Conservation (phyloP, 1,140 invertebrate genomes). For the Drosophila subpulchrella region DNA sequence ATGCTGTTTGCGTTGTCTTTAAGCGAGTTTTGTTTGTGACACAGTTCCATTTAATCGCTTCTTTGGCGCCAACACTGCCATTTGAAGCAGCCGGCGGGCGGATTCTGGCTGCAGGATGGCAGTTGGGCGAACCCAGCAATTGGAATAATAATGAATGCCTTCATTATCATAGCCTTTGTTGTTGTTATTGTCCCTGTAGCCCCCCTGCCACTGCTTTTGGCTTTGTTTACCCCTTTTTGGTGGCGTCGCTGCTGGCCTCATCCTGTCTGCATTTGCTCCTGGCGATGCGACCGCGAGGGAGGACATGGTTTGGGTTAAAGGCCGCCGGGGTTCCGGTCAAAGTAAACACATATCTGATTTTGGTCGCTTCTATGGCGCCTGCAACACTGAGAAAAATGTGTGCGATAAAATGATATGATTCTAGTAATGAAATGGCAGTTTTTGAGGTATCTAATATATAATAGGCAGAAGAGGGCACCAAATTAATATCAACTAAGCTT, state of each 20-base stretch:
- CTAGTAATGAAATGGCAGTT: no score
- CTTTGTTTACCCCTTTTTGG: constrained; percentile 70
- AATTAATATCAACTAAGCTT: no score
- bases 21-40: constrained; percentile 71
- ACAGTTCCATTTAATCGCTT: constrained; percentile 80
- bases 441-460: no score
- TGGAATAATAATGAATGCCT: constrained; percentile 80
- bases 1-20: constrained; percentile 39
- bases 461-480: no score
- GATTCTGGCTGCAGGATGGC: constrained; percentile 15
- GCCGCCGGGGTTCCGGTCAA: constrained; percentile 59
- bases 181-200: constrained; percentile 20
- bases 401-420: no score
- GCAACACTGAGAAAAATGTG: not conserved
- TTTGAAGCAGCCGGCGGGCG: constrained; percentile 35
- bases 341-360: constrained; percentile 15
- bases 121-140: constrained; percentile 56
- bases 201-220: constrained; percentile 19
- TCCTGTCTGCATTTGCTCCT: constrained; percentile 28
- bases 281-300: not conserved
- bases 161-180: constrained; percentile 72
- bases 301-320: constrained; percentile 6
- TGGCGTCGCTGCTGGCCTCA: constrained; percentile 45
- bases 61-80: constrained; percentile 72
- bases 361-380: constrained; percentile 49